Evolutionary conservation across 1,140 invertebrate species (phyloP).

Genomic region (Lordiphosa mommai): DNA sequence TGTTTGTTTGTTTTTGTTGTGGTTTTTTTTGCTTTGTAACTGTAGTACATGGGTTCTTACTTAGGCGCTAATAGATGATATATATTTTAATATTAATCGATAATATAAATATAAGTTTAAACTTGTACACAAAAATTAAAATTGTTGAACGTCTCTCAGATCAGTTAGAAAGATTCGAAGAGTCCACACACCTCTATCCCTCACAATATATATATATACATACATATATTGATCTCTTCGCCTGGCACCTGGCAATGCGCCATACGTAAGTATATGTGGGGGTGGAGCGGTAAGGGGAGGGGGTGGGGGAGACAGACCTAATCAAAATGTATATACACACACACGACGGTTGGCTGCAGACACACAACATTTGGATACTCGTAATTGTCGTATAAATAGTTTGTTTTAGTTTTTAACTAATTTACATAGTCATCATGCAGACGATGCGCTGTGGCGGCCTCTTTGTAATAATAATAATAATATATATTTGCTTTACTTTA

Average conservation of each 20-base stretch:
- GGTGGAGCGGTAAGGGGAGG: neutral
- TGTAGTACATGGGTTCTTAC: slow-evolving; percentile 64
- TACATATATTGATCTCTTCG: slow-evolving; percentile 1
- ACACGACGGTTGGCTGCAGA: slow-evolving; percentile 34
- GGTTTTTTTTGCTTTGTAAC: slow-evolving; percentile 59
- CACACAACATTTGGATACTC: slow-evolving; percentile 63
- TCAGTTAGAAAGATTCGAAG: slow-evolving; percentile 20
- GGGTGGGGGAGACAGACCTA: slow-evolving; percentile 4
- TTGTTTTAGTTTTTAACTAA: slow-evolving; percentile 72
- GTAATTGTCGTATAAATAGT: slow-evolving; percentile 64
- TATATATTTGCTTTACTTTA: slow-evolving; percentile 42
- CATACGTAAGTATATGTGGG: neutral
- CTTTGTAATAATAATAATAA: slow-evolving; percentile 42
- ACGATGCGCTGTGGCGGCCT: slow-evolving; percentile 71
- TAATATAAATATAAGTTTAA: slow-evolving; percentile 72
- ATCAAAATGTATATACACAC: slow-evolving; percentile 44
- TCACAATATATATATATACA: slow-evolving; percentile 37
- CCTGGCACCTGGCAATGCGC: no score
- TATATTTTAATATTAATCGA: slow-evolving; percentile 57
- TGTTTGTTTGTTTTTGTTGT: slow-evolving; percentile 54
- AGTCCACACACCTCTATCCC: slow-evolving; percentile 3
- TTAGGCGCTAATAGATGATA: slow-evolving; percentile 68
- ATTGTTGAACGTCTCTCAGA: slow-evolving; percentile 48
- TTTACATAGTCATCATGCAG: slow-evolving; percentile 71
- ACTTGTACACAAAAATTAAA: slow-evolving; percentile 71